Conservation (phyloP, 2,113 vertebrate species). For the Mesitornis unicolor region DNA sequence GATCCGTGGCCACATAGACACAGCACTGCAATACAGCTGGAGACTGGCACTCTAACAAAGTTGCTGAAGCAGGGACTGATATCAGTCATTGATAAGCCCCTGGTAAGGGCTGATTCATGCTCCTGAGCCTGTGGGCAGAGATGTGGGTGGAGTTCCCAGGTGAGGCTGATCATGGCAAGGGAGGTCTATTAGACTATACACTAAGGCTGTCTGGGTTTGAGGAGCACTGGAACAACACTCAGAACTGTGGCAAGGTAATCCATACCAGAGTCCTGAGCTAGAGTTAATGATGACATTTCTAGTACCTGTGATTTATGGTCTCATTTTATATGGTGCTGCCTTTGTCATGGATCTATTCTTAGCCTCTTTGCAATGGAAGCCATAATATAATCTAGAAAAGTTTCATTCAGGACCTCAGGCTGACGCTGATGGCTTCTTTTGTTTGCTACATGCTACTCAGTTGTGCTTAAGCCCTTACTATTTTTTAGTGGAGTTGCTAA, state of each 20-base stretch:
- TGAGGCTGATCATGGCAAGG: not conserved
- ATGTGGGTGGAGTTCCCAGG: rapidly evolving
- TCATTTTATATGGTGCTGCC: not conserved
- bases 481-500: not conserved
- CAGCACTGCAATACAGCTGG: not conserved
- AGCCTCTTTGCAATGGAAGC: not conserved
- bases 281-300: not conserved
- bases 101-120: not conserved
- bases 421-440: not conserved
- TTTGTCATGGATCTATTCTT: not conserved
- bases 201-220: not conserved
- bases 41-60: rapidly evolving
- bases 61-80: not conserved
- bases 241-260: not conserved
- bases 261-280: not conserved
- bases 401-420: not conserved
- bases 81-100: too few species aligned
- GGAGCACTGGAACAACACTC: not conserved
- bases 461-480: not conserved
- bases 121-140: rapidly evolving
- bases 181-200: not conserved
- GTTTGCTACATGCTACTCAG: not conserved
- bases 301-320: not conserved
- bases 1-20: not conserved
- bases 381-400: not conserved